A percentile compares a stretch with the other conserved stretches of the same genome.
Conservation (phyloP, 1,140 invertebrate genomes). For the Brachionus plicatilis region DNA sequence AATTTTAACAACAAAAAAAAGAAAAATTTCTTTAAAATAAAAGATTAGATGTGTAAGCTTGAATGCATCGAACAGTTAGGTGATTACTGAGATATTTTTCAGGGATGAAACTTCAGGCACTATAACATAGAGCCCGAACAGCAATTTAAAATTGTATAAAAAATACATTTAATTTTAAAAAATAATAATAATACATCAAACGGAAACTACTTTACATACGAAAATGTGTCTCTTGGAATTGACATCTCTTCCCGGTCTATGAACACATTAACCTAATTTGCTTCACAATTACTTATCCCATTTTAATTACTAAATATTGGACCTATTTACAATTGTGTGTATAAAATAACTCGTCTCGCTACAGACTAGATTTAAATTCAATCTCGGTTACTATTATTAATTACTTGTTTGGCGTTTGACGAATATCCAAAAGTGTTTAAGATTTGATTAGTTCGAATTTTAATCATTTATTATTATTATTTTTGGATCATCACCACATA, state of each 20-base stretch:
- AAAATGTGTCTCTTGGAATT: neutral
- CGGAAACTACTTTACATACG: neutral
- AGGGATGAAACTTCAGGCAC: neutral
- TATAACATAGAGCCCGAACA: neutral
- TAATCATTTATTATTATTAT: neutral
- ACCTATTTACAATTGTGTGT: neutral
- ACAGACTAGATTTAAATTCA: neutral
- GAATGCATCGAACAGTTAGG: neutral
- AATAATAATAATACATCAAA: neutral
- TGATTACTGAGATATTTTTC: neutral
- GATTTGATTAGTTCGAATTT: neutral
- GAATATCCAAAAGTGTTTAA: neutral
- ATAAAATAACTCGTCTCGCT: neutral
- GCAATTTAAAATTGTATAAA: neutral
- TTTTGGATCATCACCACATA: constrained; percentile 24
- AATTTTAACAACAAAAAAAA: neutral
- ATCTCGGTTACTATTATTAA: constrained; percentile 26
- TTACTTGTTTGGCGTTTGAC: neutral
- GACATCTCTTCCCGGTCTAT: neutral
- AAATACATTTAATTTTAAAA: neutral
- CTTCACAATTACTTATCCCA: neutral
- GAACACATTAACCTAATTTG: neutral
- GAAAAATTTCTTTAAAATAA: neutral
- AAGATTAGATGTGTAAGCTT: neutral
- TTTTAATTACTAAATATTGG: neutral